Evolutionary conservation across 2,888 invertebrate genomes (phyloP).

Genomic region (Rhaphigaster nebulosa): DNA sequence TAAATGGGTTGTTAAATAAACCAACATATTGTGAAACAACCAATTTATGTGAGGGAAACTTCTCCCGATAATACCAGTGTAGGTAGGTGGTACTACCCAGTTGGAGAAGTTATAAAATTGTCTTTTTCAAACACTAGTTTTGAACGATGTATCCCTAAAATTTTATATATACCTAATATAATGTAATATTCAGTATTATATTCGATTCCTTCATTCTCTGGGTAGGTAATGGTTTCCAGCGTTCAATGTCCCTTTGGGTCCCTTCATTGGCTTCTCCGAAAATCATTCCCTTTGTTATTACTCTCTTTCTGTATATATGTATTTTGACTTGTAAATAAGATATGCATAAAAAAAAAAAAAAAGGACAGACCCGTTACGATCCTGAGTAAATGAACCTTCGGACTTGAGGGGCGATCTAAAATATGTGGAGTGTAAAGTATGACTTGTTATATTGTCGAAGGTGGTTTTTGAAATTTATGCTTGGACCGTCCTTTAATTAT

Average conservation of each 20-base stretch:
- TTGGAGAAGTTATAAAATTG: too few species aligned
- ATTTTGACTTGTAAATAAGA: neutral
- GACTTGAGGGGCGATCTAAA: neutral
- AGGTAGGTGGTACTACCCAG: too few species aligned
- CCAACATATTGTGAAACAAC: too few species aligned
- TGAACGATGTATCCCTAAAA: too few species aligned
- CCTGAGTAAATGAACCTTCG: neutral
- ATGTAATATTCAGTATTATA: too few species aligned
- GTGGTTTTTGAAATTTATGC: constrained; percentile 4
- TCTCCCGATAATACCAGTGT: too few species aligned
- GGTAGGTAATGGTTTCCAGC: neutral
- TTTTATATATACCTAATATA: too few species aligned
- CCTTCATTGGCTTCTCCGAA: neutral
- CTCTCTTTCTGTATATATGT: neutral
- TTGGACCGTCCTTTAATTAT: constrained; percentile 30
- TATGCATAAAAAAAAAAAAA: neutral
- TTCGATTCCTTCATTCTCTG: too few species aligned
- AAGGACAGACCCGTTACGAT: neutral
- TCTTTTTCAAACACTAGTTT: too few species aligned
- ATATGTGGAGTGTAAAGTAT: neutral
- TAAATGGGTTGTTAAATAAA: too few species aligned
- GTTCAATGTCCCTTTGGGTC: neutral
- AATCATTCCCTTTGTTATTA: neutral
- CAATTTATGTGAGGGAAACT: too few species aligned
- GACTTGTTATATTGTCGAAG: neutral